Percentiles rank a stretch among this genome's conserved stretches.
phyloP scores from a whole-genome alignment of 2,888 invertebrate species.

The Tiliacea citrago region DNA sequence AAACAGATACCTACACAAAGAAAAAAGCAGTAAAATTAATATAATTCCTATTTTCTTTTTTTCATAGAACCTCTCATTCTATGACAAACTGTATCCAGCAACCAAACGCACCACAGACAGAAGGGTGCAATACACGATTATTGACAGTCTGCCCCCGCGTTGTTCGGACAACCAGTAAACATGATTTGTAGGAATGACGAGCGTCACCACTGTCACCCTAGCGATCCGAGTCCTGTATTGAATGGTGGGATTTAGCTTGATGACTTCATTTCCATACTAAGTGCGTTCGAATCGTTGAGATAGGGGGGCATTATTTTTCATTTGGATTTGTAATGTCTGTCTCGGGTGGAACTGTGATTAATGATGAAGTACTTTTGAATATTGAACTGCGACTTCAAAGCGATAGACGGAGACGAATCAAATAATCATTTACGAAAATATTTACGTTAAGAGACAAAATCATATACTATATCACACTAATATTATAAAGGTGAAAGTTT shows the following conservation, averaged over 20 bases:
- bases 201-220: conserved; percentile 52
- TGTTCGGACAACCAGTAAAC: conserved; percentile 75
- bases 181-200: conserved; percentile 78
- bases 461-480: too few relatives aligned
- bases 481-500: too few relatives aligned
- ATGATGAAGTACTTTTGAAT: conserved; percentile 31
- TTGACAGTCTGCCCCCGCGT: conserved; percentile 74
- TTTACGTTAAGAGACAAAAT: neutral
- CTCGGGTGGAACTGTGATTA: conserved; percentile 18
- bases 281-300: conserved; percentile 42
- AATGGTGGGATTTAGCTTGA: conserved; percentile 63
- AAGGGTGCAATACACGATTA: conserved; percentile 70
- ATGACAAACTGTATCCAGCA: conserved; percentile 15
- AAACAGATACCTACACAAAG: too few relatives aligned
- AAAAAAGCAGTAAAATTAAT: neutral
- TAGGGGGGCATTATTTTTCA: conserved; percentile 51
- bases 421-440: neutral
- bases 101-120: conserved; percentile 68
- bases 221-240: conserved; percentile 52
- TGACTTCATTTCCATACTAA: conserved; percentile 69
- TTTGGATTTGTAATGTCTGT: conserved; percentile 34
- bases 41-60: neutral
- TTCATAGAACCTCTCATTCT: neutral
- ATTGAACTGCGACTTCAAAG: conserved; percentile 6
- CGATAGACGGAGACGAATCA: neutral